These are phyloP conservation scores for Carassius gibelio DNA, from an alignment of 2,113 vertebrate species.

Conservation along the genomic window DNA sequence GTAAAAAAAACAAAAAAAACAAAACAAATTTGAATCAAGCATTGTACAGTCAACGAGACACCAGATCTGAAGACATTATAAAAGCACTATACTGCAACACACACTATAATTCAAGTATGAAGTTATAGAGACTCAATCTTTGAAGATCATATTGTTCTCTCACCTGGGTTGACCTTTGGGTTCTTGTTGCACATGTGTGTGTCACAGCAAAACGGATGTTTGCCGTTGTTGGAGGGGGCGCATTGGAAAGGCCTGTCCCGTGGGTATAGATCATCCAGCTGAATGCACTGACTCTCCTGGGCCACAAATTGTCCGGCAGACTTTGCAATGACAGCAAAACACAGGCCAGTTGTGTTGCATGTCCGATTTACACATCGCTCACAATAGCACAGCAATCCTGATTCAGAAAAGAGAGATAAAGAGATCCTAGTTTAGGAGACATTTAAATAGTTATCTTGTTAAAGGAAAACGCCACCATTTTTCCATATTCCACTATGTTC, in stretches of 20 bases:
- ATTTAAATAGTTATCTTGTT: not conserved
- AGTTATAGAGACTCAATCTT: not conserved
- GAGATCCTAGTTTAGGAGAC: slow-evolving; percentile 1
- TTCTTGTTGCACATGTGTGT: slow-evolving; percentile 47
- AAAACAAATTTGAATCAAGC: not conserved
- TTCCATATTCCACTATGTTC: no score
- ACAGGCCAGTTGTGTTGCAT: slow-evolving; percentile 84
- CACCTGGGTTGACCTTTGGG: slow-evolving; percentile 33
- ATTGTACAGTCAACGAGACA: not conserved
- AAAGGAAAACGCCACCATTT: no score
- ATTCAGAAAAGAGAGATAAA: slow-evolving; percentile 13
- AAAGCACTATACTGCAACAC: not conserved
- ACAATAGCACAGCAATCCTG: slow-evolving; percentile 83
- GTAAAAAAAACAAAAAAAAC: not conserved
- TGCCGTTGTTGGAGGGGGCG: slow-evolving; percentile 72
- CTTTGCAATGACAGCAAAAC: slow-evolving; percentile 76
- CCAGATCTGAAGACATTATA: not conserved
- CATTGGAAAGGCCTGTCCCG: slow-evolving; percentile 83
- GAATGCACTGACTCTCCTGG: slow-evolving; percentile 79
- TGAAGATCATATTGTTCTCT: not conserved
- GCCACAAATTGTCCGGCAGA: slow-evolving; percentile 72
- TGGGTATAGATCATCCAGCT: slow-evolving; percentile 78
- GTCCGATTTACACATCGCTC: slow-evolving; percentile 83
- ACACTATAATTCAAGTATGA: not conserved
- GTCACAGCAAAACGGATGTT: slow-evolving; percentile 75